Conservation (phyloP, 2,888 invertebrate genomes). For the Torymus aiolomorphi region DNA sequence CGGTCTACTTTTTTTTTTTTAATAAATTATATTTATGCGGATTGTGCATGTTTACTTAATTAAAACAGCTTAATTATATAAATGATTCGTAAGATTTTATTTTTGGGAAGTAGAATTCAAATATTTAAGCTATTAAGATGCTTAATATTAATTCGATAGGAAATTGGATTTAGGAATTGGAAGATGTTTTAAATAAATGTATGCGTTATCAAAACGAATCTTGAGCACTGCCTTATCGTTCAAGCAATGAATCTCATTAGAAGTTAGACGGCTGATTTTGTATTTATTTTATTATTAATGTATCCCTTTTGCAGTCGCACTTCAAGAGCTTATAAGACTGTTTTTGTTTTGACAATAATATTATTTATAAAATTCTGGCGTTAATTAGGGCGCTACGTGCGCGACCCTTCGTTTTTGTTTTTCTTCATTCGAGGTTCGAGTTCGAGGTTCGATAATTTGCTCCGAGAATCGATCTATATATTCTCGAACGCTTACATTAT, state of each 20-base stretch:
- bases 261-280: slow-evolving; percentile 25
- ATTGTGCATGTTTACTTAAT: slow-evolving; percentile 21
- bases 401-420: too few relatives aligned
- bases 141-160: slow-evolving; percentile 24
- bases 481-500: too few relatives aligned
- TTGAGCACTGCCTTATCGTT: slow-evolving; percentile 17
- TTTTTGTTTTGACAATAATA: slow-evolving; percentile 38
- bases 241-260: slow-evolving; percentile 47
- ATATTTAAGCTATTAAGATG: slow-evolving; percentile 3
- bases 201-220: slow-evolving; percentile 9
- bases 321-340: slow-evolving; percentile 42
- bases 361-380: slow-evolving; percentile 51
- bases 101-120: slow-evolving; percentile 10
- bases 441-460: too few relatives aligned
- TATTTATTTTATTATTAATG: slow-evolving; percentile 32
- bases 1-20: neutral
- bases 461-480: too few relatives aligned
- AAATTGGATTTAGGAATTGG: neutral
- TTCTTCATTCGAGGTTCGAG: too few relatives aligned
- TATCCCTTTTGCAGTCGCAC: slow-evolving; percentile 23
- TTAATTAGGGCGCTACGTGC: too few relatives aligned
- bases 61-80: neutral
- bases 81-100: slow-evolving; percentile 20
- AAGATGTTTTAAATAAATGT: slow-evolving; percentile 32
- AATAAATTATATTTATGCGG: slow-evolving; percentile 2